A percentile compares a stretch with the other conserved stretches of the same genome.
Evolutionary conservation across 2,797 vertebrate genomes (phyloP).

Genomic region (Dendrocincla tyrannina): DNA sequence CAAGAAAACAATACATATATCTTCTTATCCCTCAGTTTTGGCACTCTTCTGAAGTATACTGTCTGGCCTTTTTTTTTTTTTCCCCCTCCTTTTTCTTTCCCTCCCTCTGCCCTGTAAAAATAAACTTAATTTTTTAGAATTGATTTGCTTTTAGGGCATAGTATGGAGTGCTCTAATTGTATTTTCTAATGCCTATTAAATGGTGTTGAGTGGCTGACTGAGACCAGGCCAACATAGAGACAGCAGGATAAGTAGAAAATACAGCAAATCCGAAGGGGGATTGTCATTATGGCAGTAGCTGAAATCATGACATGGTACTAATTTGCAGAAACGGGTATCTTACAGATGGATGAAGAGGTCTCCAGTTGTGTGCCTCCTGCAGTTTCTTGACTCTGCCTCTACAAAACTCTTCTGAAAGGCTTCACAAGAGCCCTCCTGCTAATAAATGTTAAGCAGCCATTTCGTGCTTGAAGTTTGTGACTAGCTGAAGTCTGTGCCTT

Average conservation of each 20-base stretch:
- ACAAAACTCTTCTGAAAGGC: not conserved
- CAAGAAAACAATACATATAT: not conserved
- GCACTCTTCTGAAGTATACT: not conserved
- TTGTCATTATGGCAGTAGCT: not conserved
- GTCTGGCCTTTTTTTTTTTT: not conserved
- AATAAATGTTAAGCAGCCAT: not conserved
- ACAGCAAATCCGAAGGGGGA: not conserved
- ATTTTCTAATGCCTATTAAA: not conserved
- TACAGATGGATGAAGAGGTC: not conserved
- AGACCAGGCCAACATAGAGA: not conserved
- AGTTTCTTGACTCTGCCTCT: not conserved
- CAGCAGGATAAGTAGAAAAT: not conserved
- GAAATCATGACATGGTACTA: not conserved
- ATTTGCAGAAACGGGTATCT: not conserved
- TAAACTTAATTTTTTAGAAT: not conserved
- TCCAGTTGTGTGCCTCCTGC: not conserved
- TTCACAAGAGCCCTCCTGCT: not conserved
- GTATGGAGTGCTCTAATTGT: not conserved
- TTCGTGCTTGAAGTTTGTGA: not conserved
- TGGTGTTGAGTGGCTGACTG: not conserved
- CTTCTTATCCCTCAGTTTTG: not conserved
- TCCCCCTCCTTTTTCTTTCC: too few relatives aligned
- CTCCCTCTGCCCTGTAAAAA: not conserved
- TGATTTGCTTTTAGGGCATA: not conserved
- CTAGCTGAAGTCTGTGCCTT: not conserved